Percentiles rank a stretch among this genome's conserved stretches.
Conservation (phyloP, 2,797 vertebrate genomes). For the Enteromius viviparus region DNA sequence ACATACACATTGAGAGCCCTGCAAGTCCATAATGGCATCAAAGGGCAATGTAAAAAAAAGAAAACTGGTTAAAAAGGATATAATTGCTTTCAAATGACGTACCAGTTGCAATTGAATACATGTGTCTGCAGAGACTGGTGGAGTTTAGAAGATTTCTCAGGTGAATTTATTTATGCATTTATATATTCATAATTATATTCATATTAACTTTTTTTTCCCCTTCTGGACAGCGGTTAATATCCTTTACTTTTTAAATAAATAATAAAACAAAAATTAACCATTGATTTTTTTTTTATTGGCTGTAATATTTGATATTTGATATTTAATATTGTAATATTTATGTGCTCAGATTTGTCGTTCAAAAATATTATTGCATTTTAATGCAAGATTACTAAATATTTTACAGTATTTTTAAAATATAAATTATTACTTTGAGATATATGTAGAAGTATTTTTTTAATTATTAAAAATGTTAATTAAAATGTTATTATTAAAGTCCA, state of each 20-base stretch:
- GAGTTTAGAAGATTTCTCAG: not conserved
- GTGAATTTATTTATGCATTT: not conserved
- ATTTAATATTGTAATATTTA: not conserved
- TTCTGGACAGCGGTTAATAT: not conserved
- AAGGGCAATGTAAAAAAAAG: slow-evolving; percentile 35
- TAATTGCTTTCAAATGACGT: slow-evolving; percentile 48
- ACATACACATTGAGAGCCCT: slow-evolving; percentile 2
- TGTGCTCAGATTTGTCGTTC: not conserved
- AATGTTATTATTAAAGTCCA: not conserved
- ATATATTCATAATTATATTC: not conserved
- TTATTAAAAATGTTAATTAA: not conserved
- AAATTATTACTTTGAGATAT: not conserved
- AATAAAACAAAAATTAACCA: too few relatives aligned
- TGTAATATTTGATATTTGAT: not conserved
- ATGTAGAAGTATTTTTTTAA: not conserved
- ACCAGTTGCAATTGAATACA: slow-evolving; percentile 21
- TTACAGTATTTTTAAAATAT: not conserved
- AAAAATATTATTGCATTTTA: not conserved
- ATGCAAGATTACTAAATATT: not conserved
- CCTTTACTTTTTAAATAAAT: not conserved
- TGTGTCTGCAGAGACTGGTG: slow-evolving; percentile 31
- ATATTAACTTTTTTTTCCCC: too few relatives aligned
- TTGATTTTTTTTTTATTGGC: not conserved
- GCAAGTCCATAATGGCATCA: slow-evolving; percentile 50
- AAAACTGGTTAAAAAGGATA: slow-evolving; percentile 11